Conservation (phyloP, 2,888 invertebrate species). For the Formica aserva region DNA sequence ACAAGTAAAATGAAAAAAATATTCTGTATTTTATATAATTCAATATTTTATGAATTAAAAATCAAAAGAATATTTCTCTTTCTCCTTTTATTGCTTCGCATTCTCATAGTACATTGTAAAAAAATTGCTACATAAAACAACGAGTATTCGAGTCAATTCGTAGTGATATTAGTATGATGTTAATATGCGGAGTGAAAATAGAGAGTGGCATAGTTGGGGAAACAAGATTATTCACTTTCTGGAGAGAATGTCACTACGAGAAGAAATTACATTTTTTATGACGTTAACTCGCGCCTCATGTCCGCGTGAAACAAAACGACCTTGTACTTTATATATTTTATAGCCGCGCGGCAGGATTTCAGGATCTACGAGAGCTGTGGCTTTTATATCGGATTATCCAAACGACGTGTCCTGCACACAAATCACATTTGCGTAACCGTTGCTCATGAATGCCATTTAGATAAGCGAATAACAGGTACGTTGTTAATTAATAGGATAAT, state of each 20-base stretch:
- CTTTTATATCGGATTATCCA: conserved; percentile 42
- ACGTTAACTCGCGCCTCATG: conserved; percentile 11
- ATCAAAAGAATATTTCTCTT: background rate
- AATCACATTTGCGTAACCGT: conserved; percentile 33
- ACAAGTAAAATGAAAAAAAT: background rate
- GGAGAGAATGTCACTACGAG: background rate
- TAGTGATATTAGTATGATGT: background rate
- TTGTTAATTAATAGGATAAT: conserved; percentile 6
- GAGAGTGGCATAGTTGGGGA: background rate
- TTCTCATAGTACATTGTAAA: background rate
- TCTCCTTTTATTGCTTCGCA: background rate
- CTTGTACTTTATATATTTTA: conserved; percentile 26
- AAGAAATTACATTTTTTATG: conserved; percentile 20
- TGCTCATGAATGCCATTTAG: conserved; percentile 17
- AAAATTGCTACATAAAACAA: background rate
- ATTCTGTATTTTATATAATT: background rate
- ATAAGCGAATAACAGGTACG: background rate
- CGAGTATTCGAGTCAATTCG: background rate
- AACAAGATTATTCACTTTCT: conserved; percentile 11
- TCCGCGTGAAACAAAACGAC: conserved; percentile 4
- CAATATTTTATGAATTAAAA: background rate
- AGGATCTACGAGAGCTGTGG: conserved; percentile 3
- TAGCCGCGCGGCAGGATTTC: background rate
- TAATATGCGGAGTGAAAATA: background rate
- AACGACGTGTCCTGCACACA: conserved; percentile 32